phyloP scores from a whole-genome alignment of 2,113 vertebrate species.

The Ptilorrhoa leucosticta region DNA sequence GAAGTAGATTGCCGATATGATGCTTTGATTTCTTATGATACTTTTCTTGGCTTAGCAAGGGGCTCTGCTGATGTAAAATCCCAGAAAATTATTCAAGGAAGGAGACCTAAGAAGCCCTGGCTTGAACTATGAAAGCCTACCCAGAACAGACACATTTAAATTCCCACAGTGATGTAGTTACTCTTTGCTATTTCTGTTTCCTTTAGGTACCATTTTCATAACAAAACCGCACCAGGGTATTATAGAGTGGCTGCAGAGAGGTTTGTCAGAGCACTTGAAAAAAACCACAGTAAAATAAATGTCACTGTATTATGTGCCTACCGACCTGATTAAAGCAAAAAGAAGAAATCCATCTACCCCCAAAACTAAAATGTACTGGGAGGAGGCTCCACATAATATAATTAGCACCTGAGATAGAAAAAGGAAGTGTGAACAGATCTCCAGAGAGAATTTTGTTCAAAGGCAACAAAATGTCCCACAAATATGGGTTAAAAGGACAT shows the following conservation, averaged over 20 bases:
- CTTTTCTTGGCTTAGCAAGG: background rate
- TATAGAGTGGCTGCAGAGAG: background rate
- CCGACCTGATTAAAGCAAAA: background rate
- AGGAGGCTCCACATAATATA: background rate
- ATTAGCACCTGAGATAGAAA: background rate
- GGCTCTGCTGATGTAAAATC: background rate
- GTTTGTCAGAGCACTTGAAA: background rate
- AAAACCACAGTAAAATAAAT: background rate
- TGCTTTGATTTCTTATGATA: background rate
- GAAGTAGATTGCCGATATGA: accelerated
- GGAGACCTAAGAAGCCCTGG: background rate
- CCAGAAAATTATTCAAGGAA: background rate
- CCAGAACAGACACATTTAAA: background rate
- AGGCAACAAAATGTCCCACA: background rate
- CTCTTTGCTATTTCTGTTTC: background rate
- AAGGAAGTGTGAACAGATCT: background rate
- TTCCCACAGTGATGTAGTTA: background rate
- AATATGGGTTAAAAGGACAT: background rate
- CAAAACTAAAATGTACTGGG: background rate
- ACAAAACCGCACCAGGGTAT: background rate
- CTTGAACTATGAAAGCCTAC: background rate
- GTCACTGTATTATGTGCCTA: background rate
- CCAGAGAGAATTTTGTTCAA: background rate
- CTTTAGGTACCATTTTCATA: background rate
- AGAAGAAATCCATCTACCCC: background rate